Percentiles rank a stretch among this genome's conserved stretches.
These are phyloP conservation scores for Tribolium castaneum DNA, from an alignment of 1,140 invertebrate species.

Conservation along the genomic window DNA sequence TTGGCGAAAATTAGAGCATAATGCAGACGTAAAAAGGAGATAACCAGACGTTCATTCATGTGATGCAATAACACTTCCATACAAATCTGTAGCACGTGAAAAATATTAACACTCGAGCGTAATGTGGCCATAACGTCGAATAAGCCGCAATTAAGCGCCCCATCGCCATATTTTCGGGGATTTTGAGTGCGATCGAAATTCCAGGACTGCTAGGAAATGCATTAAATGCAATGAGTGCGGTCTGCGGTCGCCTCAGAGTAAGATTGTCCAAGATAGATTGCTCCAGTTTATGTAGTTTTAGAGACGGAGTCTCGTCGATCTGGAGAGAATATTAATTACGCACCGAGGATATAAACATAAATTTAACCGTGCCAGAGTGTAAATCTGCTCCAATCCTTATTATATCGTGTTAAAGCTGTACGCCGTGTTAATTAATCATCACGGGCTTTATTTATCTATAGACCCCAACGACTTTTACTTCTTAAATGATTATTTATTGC, in stretches of 20 bases:
- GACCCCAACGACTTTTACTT: constrained; percentile 1
- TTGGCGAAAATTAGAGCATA: constrained; percentile 10
- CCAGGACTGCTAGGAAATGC: constrained; percentile 4
- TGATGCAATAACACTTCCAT: background rate
- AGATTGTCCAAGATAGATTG: constrained; percentile 20
- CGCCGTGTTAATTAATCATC: constrained; percentile 24
- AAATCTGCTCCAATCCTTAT: constrained; percentile 37
- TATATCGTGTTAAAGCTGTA: constrained; percentile 31
- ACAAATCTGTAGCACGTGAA: constrained; percentile 3
- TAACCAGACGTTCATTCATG: constrained; percentile 12
- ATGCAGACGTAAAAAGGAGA: constrained; percentile 8
- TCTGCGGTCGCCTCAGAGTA: background rate
- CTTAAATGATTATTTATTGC: constrained; percentile 31
- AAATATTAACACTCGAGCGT: constrained; percentile 12
- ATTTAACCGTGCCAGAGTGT: constrained; percentile 20
- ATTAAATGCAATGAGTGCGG: constrained; percentile 35
- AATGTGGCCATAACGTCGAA: background rate
- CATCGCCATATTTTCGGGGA: constrained; percentile 5
- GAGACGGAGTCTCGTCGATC: constrained; percentile 16
- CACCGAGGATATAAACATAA: constrained; percentile 30
- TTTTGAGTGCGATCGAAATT: background rate
- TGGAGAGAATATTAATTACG: constrained; percentile 32
- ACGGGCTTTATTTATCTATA: constrained; percentile 17
- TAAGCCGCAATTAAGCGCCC: constrained; percentile 17
- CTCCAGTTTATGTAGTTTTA: constrained; percentile 8